Evolutionary conservation across 1,140 invertebrate genomes (phyloP).

Genomic region (Danaus melanippus): DNA sequence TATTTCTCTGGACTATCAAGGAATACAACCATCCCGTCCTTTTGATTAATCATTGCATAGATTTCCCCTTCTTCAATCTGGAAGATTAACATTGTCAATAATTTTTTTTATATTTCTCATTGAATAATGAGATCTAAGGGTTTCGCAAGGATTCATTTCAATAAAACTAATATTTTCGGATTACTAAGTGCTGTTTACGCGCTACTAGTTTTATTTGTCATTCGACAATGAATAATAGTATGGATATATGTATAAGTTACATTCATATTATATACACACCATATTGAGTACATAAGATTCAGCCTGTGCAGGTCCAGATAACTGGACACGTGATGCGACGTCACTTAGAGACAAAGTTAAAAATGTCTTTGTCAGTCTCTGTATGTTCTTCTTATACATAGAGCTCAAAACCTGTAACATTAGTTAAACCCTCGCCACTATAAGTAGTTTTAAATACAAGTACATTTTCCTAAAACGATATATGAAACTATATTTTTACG

Average conservation of each 20-base stretch:
- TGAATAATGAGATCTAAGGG: too few relatives aligned
- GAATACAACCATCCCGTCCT: constrained; percentile 98
- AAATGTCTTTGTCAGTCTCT: constrained; percentile 97
- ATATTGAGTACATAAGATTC: constrained; percentile 96
- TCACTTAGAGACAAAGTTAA: constrained; percentile 94
- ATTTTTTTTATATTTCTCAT: neutral
- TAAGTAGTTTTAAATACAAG: too few relatives aligned
- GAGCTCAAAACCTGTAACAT: constrained; percentile 83
- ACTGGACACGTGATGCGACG: constrained; percentile 92
- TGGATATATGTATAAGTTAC: too few relatives aligned
- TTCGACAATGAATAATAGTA: too few relatives aligned
- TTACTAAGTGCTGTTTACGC: too few relatives aligned
- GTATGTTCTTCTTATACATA: constrained; percentile 97
- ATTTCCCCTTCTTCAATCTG: constrained; percentile 98
- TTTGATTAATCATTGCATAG: constrained; percentile 97
- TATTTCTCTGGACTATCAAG: constrained; percentile 97
- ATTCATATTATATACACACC: constrained; percentile 71
- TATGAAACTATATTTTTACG: too few relatives aligned
- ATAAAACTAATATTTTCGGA: too few relatives aligned
- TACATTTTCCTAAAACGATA: too few relatives aligned
- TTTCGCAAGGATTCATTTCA: too few relatives aligned
- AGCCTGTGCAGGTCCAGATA: constrained; percentile 87
- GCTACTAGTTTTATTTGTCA: too few relatives aligned
- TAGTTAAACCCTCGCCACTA: too few relatives aligned
- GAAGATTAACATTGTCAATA: constrained; percentile 1